These are phyloP conservation scores for Lonchura striata DNA, from an alignment of 2,113 vertebrate species.

Conservation along the genomic window DNA sequence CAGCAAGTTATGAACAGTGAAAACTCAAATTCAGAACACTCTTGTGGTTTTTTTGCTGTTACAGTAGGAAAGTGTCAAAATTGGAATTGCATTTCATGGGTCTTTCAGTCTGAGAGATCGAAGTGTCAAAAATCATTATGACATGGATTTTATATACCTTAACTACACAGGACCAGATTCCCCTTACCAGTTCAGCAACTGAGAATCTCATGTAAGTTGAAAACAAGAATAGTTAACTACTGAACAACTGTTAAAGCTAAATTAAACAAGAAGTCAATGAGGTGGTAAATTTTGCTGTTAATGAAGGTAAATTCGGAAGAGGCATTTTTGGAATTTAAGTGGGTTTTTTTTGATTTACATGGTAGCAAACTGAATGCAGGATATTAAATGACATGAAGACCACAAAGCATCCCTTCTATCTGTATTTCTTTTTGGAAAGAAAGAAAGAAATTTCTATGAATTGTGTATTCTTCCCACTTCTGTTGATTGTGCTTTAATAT, in stretches of 20 bases:
- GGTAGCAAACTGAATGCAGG: neutral
- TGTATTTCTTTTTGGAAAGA: neutral
- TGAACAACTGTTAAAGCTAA: neutral
- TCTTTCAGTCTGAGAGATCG: neutral
- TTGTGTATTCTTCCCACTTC: neutral
- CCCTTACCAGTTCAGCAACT: neutral
- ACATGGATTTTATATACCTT: neutral
- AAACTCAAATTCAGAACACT: neutral
- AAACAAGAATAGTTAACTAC: neutral
- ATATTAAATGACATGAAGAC: neutral
- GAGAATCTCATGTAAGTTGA: neutral
- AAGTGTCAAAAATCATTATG: neutral
- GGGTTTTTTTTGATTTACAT: neutral
- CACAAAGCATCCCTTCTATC: neutral
- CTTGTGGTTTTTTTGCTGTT: neutral
- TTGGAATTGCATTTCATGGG: neutral
- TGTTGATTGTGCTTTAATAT: neutral
- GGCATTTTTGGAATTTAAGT: neutral
- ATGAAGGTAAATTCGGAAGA: neutral
- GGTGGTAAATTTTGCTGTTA: neutral
- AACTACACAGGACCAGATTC: neutral
- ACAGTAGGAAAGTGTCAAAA: neutral
- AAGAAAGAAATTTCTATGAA: neutral
- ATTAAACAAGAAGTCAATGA: neutral
- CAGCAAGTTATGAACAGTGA: neutral